These are phyloP conservation scores for Sinopyrophorus schimmeli DNA, from an alignment of 2,888 invertebrate genomes.

Conservation along the genomic window DNA sequence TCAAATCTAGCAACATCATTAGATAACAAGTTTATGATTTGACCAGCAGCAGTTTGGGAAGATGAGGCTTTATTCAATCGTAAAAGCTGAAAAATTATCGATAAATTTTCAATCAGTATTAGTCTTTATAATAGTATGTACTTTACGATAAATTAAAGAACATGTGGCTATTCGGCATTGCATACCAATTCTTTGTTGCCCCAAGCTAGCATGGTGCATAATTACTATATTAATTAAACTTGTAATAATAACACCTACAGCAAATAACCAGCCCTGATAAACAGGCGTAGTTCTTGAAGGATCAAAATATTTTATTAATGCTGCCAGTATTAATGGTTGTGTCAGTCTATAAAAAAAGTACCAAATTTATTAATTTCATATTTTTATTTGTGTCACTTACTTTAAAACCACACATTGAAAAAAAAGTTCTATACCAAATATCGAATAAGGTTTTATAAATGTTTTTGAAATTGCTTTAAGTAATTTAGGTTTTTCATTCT, in stretches of 20 bases:
- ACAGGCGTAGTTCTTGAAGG: constrained; percentile 57
- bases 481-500: constrained; percentile 63
- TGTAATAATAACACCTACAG: constrained; percentile 63
- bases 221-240: constrained; percentile 63
- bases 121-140: constrained; percentile 45
- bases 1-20: constrained; percentile 86
- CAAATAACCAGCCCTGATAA: constrained; percentile 68
- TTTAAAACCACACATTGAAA: constrained; percentile 63
- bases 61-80: constrained; percentile 69
- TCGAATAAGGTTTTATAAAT: constrained; percentile 64
- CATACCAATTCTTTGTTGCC: constrained; percentile 72
- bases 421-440: constrained; percentile 63
- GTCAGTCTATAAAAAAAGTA: constrained; percentile 58
- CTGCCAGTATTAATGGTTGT: constrained; percentile 64
- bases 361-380: too few species aligned
- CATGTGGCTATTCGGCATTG: constrained; percentile 75
- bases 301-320: constrained; percentile 67
- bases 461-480: constrained; percentile 63
- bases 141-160: constrained; percentile 83
- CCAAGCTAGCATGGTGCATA: constrained; percentile 65
- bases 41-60: constrained; percentile 80
- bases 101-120: too few species aligned
- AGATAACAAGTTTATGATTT: constrained; percentile 81
- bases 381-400: constrained; percentile 57
- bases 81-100: constrained; percentile 59